These are phyloP conservation scores for Rhinopithecus roxellana DNA, from an alignment of 2,113 vertebrate genomes.

Conservation along the genomic window DNA sequence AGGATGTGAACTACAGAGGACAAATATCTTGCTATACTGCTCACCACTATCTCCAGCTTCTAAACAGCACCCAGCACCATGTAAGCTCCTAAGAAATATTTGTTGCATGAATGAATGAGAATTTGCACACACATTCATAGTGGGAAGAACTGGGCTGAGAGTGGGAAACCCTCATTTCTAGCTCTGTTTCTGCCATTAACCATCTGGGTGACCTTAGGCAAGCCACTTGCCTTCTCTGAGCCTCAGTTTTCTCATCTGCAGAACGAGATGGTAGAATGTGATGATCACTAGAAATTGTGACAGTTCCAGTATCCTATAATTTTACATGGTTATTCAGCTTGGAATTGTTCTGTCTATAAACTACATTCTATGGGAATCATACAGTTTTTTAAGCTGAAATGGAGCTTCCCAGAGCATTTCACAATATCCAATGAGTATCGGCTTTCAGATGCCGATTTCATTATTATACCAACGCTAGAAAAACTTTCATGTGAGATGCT, in stretches of 20 bases:
- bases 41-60: not conserved
- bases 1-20: not conserved
- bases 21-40: not conserved
- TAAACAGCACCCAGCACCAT: not conserved
- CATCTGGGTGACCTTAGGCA: not conserved
- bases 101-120: not conserved
- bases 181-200: not conserved
- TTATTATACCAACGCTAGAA: not conserved
- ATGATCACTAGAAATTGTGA: not conserved
- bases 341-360: not conserved
- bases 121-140: not conserved
- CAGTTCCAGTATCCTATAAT: not conserved
- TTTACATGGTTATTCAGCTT: constrained; percentile 1
- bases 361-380: not conserved
- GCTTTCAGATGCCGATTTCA: constrained; percentile 7
- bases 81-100: not conserved
- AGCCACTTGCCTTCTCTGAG: not conserved
- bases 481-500: not conserved
- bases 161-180: not conserved
- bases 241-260: not conserved
- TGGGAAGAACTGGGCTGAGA: not conserved
- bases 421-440: not conserved
- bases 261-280: not conserved
- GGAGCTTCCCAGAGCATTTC: not conserved
- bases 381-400: not conserved